Percentiles rank a stretch among this genome's conserved stretches.
Conservation (phyloP, 2,888 invertebrate genomes). For the Rotaria magnacalcarata region DNA sequence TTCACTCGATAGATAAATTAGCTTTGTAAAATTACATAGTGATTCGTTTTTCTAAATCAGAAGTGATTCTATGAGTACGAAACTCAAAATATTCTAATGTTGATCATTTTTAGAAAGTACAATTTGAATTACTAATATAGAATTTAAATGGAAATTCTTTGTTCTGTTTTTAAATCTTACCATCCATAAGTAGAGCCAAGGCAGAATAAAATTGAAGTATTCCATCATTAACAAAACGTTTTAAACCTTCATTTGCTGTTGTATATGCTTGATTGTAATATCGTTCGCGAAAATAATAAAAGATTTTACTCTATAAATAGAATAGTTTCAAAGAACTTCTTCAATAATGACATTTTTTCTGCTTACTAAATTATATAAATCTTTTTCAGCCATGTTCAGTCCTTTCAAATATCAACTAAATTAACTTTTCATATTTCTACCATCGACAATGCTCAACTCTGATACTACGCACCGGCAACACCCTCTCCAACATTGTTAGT, state of each 20-base stretch:
- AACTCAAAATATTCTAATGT: too few species aligned
- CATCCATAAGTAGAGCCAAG: conserved; percentile 34
- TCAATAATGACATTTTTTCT: background rate
- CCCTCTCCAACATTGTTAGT: background rate
- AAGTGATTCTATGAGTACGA: too few species aligned
- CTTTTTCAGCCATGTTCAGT: conserved; percentile 41
- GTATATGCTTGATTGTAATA: conserved; percentile 40
- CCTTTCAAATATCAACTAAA: background rate
- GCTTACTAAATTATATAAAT: conserved; percentile 38
- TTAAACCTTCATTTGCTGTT: conserved; percentile 32
- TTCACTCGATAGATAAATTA: too few species aligned
- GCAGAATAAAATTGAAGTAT: conserved; percentile 40
- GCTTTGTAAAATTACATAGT: too few species aligned
- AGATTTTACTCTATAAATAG: conserved; percentile 39
- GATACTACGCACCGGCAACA: background rate
- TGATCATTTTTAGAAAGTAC: too few species aligned
- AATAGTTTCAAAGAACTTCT: background rate
- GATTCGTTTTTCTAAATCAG: too few species aligned
- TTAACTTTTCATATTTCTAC: background rate
- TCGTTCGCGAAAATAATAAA: conserved; percentile 43
- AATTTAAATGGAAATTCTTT: too few species aligned
- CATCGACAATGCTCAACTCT: background rate
- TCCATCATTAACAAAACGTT: conserved; percentile 37
- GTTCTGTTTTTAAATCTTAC: background rate
- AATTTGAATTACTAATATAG: too few species aligned